Conservation (phyloP, 1,140 invertebrate genomes). For the Pteromalus puparum region DNA sequence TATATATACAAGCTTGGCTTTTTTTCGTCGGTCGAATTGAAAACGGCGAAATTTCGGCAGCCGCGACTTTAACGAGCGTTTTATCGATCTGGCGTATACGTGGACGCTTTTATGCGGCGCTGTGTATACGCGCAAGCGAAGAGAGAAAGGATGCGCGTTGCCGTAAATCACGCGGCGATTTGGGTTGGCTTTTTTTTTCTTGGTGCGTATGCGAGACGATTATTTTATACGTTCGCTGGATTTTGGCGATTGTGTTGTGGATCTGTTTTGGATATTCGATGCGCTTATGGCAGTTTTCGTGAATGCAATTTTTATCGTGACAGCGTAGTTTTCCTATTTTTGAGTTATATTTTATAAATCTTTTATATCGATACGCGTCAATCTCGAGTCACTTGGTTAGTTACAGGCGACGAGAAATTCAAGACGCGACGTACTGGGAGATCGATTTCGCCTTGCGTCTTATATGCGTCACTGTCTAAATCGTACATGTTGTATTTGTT, state of each 20-base stretch:
- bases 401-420: no score
- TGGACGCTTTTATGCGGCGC: background rate
- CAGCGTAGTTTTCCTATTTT: no score
- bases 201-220: background rate
- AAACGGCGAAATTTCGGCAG: background rate
- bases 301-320: no score
- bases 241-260: background rate
- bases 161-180: background rate
- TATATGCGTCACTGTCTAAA: slow-evolving; percentile 9
- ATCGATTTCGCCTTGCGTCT: background rate
- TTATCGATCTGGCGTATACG: background rate
- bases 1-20: background rate
- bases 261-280: no score
- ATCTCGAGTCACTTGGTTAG: no score
- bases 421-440: background rate
- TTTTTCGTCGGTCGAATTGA: background rate
- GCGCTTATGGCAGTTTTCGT: no score
- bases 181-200: background rate
- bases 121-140: no score
- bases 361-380: no score
- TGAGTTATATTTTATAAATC: no score
- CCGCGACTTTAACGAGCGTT: background rate
- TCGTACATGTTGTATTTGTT: background rate
- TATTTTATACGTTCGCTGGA: background rate
- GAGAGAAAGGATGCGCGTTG: background rate